phyloP scores from a whole-genome alignment of 2,888 invertebrate species.

The Aphidoletes aphidimyza region DNA sequence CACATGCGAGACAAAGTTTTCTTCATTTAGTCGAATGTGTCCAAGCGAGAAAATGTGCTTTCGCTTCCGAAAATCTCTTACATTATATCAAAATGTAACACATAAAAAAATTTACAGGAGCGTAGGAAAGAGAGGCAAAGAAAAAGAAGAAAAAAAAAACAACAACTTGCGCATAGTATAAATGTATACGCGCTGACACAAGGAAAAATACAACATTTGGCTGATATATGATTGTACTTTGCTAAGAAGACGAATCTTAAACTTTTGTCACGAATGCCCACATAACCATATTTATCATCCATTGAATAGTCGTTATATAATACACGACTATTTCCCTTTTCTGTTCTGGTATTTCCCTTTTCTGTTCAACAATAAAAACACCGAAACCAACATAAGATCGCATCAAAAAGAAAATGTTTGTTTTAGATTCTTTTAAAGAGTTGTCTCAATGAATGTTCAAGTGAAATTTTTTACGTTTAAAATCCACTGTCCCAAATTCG shows the following conservation, averaged over 20 bases:
- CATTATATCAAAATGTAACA: conserved; percentile 23
- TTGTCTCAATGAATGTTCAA: neutral
- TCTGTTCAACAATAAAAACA: neutral
- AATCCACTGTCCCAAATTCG: neutral
- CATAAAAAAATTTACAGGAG: conserved; percentile 30
- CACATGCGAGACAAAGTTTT: conserved; percentile 8
- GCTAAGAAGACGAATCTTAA: conserved; percentile 17
- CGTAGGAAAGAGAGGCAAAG: neutral
- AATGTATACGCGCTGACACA: neutral
- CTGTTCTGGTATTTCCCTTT: neutral
- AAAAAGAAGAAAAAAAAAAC: neutral
- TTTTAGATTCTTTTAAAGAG: conserved; percentile 28
- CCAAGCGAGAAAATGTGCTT: neutral
- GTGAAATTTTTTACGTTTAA: neutral
- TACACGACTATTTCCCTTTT: conserved; percentile 14
- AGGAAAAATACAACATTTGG: conserved; percentile 4
- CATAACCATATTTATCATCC: conserved; percentile 27
- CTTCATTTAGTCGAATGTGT: conserved; percentile 18
- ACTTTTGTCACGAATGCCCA: conserved; percentile 49
- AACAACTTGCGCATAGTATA: neutral
- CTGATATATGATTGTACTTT: conserved; percentile 37
- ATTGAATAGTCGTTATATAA: conserved; percentile 16
- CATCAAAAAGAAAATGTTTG: conserved; percentile 35
- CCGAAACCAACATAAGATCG: neutral
- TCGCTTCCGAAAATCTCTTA: neutral